Percentiles rank a stretch among this genome's conserved stretches.
Conservation (phyloP, 2,797 vertebrate genomes). For the Melopsittacus undulatus region DNA sequence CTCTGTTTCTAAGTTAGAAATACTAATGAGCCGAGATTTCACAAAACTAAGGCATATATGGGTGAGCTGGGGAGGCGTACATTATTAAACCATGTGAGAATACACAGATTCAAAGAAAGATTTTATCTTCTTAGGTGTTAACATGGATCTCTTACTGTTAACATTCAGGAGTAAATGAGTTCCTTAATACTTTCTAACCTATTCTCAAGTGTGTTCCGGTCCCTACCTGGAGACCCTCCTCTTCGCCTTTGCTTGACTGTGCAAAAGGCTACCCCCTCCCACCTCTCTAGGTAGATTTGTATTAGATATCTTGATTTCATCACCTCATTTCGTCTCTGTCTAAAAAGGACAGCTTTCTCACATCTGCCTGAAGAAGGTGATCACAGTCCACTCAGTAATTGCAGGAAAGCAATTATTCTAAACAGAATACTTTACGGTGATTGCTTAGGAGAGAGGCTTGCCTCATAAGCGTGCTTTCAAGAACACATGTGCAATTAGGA, state of each 20-base stretch:
- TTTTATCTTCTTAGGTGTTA: background rate
- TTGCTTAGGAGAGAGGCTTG: conserved; percentile 33
- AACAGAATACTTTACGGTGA: conserved; percentile 22
- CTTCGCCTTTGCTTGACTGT: background rate
- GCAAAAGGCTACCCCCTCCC: background rate
- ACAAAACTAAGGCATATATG: background rate
- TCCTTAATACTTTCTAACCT: background rate
- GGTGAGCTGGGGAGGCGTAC: background rate
- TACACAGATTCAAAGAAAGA: background rate
- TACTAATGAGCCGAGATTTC: background rate
- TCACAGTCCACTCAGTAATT: background rate
- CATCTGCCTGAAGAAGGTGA: background rate
- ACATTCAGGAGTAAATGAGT: background rate
- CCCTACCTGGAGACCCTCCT: background rate
- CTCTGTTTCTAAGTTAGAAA: background rate
- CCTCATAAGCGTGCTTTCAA: conserved; percentile 17
- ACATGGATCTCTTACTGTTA: background rate
- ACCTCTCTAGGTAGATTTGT: background rate
- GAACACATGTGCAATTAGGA: conserved; percentile 43
- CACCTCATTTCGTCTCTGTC: background rate
- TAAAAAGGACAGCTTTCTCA: background rate
- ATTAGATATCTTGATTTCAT: background rate
- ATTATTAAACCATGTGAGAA: background rate
- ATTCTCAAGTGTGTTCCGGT: background rate
- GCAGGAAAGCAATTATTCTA: conserved; percentile 41